Evolutionary conservation across 2,797 vertebrate species (phyloP), one percentile per base, ranked within the genome.

Genomic region (Etheostoma nigrum): DNA sequence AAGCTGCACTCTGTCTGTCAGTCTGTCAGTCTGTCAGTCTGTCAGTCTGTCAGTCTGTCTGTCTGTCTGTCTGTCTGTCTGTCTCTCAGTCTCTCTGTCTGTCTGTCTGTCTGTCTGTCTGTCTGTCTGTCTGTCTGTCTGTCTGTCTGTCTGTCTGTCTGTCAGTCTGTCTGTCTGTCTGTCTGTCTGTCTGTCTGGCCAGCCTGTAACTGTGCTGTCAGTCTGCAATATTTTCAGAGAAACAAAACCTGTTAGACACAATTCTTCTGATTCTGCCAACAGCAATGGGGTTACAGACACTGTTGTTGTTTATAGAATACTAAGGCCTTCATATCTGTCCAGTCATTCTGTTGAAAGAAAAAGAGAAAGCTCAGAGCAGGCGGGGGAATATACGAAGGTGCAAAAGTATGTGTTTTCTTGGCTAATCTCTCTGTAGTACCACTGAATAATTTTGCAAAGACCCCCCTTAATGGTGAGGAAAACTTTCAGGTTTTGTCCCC

Each of bases 321-420:
- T 9, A 12, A 71, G 11, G 54, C 30, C 67, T 73, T 60, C 23
- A 27, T 53, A 74, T 48, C 57, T 44, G 53, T 19, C 44, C 40
- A 4, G 42, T 67, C 55, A 33, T 18, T 65, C n/a, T 67, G 36
- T 30, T 57, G 66, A n/a, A 73, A 16, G n/a, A 16, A 62, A 72
- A 53, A 52, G 18, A 63, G 25, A 57, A 16, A 45, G 21, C 23
- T 60, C 66, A 1, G 11, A 67, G 61, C 30, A 72, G 52, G 12
- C 16, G 67, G 36, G 36, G 18, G 44, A 53, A 21, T 15, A 51
- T 44, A 44, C 13, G 1, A 15, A 15, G 42, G 42, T 44, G 42
- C 42, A 44, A 44, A 44, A 44, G 42, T 15, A 44, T 44, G 9
- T 36, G 2, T 36, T 65, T 63, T 57, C 44, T 51, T 67, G 36